Base-by-base conservation (phyloP, 1,140 invertebrate species). In the Anastatus disparis region DNA sequence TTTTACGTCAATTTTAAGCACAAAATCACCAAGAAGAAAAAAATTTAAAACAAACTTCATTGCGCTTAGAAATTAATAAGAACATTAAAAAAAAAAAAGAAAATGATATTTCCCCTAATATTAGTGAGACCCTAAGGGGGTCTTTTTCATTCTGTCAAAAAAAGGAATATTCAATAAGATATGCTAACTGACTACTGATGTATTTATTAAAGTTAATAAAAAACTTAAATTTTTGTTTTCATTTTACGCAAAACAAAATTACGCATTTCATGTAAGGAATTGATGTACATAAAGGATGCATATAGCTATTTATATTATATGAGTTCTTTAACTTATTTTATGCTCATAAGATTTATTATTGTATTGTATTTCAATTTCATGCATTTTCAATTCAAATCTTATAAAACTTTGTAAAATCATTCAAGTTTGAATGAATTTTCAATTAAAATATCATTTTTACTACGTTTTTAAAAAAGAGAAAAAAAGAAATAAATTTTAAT, bases 81-180 rank as follows among this genome's bases (percentile, higher is more conserved):
- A 55, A 56, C 35, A 38, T 9, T 55, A 12, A 35, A 64, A 24
- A 55, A 38, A 10, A 8, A 53, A 10, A 42, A 6, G 24, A 63
- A 8, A 63, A 63, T 15, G 17, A 70, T 64, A 38, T 64, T 58
- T 26, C 50, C 59, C 68, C 29, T 26, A 63, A 35, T 17, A 31
- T 64, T 70, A 70, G 68, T 58, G 22, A 70, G 46, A 56, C 22
- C 61, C 68, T 29, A 35, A 58, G 38, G 0, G 69, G 61, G 52
- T 64, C 69, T 64, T 71, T 71, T 64, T 71, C 69, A 71, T 71
- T 64, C 61, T 46, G 1, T 20, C 42, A 17, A 20, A n/a, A n/a
- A n/a, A n/a, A n/a, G n/a, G n/a, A n/a, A n/a, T n/a, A n/a, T n/a
- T n/a, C n/a, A n/a, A n/a, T n/a, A n/a, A n/a, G n/a, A n/a, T n/a